These are phyloP conservation scores for Phortica magna DNA, from an alignment of 2,888 invertebrate genomes.

Conservation along the genomic window DNA sequence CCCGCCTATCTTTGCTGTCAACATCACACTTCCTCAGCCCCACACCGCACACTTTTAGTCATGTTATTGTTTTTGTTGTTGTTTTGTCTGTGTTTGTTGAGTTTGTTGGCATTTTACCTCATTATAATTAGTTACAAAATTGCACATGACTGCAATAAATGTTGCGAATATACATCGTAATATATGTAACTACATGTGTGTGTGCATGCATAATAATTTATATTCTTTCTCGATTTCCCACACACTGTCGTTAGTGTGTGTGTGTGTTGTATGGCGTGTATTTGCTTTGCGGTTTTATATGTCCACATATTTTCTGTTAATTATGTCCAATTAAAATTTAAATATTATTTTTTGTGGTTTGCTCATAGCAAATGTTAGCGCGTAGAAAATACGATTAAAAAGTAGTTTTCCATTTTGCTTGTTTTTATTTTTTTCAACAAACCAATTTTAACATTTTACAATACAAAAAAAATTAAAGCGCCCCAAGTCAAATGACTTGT, in stretches of 20 bases:
- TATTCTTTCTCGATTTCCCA: neutral
- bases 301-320: slow-evolving; percentile 54
- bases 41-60: neutral
- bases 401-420: neutral
- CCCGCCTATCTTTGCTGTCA: neutral
- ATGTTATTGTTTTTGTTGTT: neutral
- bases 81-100: slow-evolving; percentile 23
- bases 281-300: slow-evolving; percentile 27
- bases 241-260: slow-evolving; percentile 27
- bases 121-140: slow-evolving; percentile 69
- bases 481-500: too few species aligned
- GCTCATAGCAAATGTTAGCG: neutral
- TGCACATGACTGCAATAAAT: slow-evolving; percentile 70
- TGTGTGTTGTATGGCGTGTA: slow-evolving; percentile 8
- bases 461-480: too few species aligned
- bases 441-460: neutral
- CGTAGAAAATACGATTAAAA: slow-evolving; percentile 42
- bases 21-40: neutral
- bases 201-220: slow-evolving; percentile 24
- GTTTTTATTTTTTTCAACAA: neutral
- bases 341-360: slow-evolving; percentile 42
- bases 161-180: slow-evolving; percentile 56
- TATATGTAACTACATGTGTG: slow-evolving; percentile 25
- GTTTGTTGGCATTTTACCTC: slow-evolving; percentile 37
- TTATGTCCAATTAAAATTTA: slow-evolving; percentile 64